Evolutionary conservation across 2,797 vertebrate species (phyloP), one percentile per base, ranked within the genome.

Genomic region (Centropyge bicolor): DNA sequence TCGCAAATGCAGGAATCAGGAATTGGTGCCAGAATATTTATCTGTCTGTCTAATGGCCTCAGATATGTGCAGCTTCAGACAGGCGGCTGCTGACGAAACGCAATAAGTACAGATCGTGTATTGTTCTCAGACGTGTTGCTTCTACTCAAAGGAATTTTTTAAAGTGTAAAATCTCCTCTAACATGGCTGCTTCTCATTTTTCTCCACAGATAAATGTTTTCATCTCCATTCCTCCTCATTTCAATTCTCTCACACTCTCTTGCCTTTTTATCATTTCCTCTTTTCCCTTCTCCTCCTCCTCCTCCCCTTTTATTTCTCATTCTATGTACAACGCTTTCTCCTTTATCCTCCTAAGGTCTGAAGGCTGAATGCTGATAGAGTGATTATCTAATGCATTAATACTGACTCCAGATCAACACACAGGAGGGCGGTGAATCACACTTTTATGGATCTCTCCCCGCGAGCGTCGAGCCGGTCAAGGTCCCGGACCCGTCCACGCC

Each of bases 361-460:
- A 80, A 74, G 69, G 67, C 83, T 81, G 73, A 87, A 84, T 76
- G 82, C 60, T 77, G 70, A 88, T 73, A 19, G 76, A 72, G 81
- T 82, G 85, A 89, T 92, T 76, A 90, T 85, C 62, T 61, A 68
- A 60, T 40, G 61, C 61, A 84, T 85, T 88, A 76, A 79, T 59
- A 76, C 70, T 24, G 71, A 71, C 31, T 89, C 54, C 49, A 76
- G 75, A 86, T 83, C 80, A 78, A 70, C 82, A 64, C 76, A 31
- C 46, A 16, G 57, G 45, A 35, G 14, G 27, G 61, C 59, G 77
- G 74, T 83, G 75, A 86, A 87, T 85, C 62, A 61, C 56, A 57
- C 31, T 65, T 87, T 83, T 83, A 68, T 67, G 55, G 67, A 77
- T 71, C 73, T 54, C 57, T 55, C 38, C 24, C 63, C 82, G 60